Evolutionary conservation across 2,113 vertebrate species (phyloP).

Genomic region (Seriola aureovittata): DNA sequence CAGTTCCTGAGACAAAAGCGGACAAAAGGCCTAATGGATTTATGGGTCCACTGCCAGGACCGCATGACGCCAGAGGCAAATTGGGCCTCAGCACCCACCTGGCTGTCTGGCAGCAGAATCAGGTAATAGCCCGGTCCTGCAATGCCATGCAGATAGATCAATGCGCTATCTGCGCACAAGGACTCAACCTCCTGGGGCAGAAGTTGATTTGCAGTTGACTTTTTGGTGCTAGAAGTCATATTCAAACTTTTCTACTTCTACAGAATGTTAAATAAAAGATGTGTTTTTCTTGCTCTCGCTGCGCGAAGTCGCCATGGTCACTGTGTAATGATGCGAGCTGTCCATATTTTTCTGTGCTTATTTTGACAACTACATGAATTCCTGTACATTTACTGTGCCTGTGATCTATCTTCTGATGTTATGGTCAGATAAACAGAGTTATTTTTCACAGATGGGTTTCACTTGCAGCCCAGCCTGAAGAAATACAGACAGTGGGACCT

Average conservation of each 20-base stretch:
- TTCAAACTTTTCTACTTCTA: conserved; percentile 30
- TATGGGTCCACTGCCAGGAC: conserved; percentile 64
- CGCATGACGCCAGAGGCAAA: conserved; percentile 52
- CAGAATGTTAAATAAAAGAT: neutral
- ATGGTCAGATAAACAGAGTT: neutral
- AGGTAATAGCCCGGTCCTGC: conserved; percentile 46
- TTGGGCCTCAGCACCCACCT: conserved; percentile 58
- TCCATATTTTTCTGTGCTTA: neutral
- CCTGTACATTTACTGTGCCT: neutral
- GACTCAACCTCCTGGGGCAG: conserved; percentile 1
- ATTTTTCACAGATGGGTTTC: conserved; percentile 29
- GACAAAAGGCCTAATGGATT: conserved; percentile 67
- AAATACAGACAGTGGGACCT: neutral
- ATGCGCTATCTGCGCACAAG: conserved; percentile 38
- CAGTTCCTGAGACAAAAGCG: conserved; percentile 52
- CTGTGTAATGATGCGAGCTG: conserved; percentile 18
- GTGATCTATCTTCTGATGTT: neutral
- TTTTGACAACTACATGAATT: neutral
- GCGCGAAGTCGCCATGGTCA: neutral
- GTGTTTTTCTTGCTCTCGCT: neutral
- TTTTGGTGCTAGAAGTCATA: neutral
- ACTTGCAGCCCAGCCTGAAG: conserved; percentile 15
- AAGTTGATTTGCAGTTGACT: conserved; percentile 14
- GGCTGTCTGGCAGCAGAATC: conserved; percentile 55
- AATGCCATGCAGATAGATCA: conserved; percentile 50